Base-by-base conservation (phyloP, 1,140 invertebrate species). In the Philotrypesis tridentata region DNA sequence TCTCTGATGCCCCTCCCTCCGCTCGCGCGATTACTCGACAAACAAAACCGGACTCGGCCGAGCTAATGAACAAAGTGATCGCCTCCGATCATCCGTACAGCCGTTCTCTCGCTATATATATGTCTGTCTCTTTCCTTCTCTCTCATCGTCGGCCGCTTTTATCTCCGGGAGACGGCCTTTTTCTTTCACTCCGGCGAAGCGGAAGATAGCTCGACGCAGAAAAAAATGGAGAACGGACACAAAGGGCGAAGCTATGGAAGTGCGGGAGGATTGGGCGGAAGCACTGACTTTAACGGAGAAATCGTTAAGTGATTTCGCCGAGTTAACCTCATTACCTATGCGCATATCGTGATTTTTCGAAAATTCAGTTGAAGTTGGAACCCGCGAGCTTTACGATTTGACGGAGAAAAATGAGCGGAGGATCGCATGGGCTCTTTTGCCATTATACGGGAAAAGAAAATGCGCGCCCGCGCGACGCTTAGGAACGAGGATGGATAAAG, bases 41-140 rank as follows among this genome's bases (percentile, higher is more conserved):
- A 78, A 78, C 40, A 78, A 40, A 70, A 55, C 17, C 8, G 43
- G 65, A 78, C 68, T 78, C 65, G 55, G 61, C 17, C 43, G 23
- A 27, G 48, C 65, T 70, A 78, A 78, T 78, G 63, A 78, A 78
- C 40, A 78, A 78, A 78, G 40, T 61, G 65, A 70, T 78, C 65
- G 6, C 27, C 61, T 65, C 61, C 25, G 23, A 27, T 65, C 61
- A 65, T 29, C 61, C 9, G 61, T 27, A 17, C 61, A 29, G 25
- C 61, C 14, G 23, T 29, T 25, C 40, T n/a, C 17, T n/a, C 48
- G 3, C 33, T 37, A 3, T 37, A 3, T 37, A 3, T 60, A 5
- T n/a, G 5, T 21, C 31, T 75, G 11, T 21, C 61, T 75, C n/a
- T 40, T n/a, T 40, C 29, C 0, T 63, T 75, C 12, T 37, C 6